Evolutionary conservation across 1,140 invertebrate species (phyloP).

Genomic region (Ridgeia piscesae): DNA sequence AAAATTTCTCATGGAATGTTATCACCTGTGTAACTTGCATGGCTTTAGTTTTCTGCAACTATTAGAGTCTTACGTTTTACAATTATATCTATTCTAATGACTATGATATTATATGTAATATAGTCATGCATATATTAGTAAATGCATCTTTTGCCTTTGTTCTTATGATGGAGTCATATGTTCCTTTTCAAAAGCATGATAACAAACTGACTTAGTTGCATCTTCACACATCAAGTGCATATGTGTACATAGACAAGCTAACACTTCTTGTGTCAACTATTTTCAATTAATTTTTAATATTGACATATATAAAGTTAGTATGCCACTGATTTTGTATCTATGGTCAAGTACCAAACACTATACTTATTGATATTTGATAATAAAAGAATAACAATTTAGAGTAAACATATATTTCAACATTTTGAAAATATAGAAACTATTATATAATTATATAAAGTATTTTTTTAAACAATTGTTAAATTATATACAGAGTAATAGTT

Average conservation of each 20-base stretch:
- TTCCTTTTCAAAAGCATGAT: not conserved
- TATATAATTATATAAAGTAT: not conserved
- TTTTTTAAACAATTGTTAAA: not conserved
- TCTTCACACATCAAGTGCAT: not conserved
- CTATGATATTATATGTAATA: not conserved
- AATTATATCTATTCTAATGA: not conserved
- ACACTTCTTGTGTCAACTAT: not conserved
- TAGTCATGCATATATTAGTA: not conserved
- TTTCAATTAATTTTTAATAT: not conserved
- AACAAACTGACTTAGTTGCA: not conserved
- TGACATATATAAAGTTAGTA: not conserved
- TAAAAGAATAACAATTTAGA: not conserved
- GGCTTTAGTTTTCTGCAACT: too few species aligned
- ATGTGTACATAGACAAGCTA: not conserved
- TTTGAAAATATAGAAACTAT: not conserved
- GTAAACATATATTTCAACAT: not conserved
- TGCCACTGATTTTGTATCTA: not conserved
- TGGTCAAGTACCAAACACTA: not conserved
- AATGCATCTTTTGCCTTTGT: not conserved
- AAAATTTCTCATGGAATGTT: too few species aligned
- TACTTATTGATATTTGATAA: not conserved
- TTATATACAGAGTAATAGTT: not conserved
- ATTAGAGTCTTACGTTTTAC: too few species aligned
- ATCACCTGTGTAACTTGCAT: too few species aligned
- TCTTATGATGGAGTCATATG: not conserved